phyloP scores from a whole-genome alignment of 1,140 invertebrate species.

The Drosophila trapezifrons region DNA sequence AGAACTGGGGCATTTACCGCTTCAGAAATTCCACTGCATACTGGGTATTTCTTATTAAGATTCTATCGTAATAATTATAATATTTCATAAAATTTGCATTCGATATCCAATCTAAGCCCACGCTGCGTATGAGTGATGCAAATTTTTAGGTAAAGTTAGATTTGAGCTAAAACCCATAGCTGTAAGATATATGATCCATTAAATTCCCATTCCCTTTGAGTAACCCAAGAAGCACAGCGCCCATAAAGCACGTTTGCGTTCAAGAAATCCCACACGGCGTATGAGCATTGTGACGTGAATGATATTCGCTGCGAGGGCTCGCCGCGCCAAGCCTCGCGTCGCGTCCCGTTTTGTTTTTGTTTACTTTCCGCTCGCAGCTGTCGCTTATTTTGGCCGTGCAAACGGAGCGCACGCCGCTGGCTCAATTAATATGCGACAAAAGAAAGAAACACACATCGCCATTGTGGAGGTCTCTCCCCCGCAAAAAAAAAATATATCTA shows the following conservation, averaged over 20 bases:
- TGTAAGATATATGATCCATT: constrained; percentile 2
- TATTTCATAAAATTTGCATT: neutral
- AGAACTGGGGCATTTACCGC: too few species aligned
- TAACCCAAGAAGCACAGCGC: neutral
- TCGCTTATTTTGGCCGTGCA: constrained; percentile 50
- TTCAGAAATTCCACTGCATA: too few species aligned
- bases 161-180: neutral
- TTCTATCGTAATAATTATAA: neutral
- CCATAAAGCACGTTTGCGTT: neutral
- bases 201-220: neutral
- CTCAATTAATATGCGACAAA: constrained; percentile 64
- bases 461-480: constrained; percentile 35
- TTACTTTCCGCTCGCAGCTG: constrained; percentile 45
- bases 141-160: too few species aligned
- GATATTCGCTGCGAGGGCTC: constrained; percentile 7
- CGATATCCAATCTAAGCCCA: neutral
- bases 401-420: constrained; percentile 58
- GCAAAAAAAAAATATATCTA: constrained; percentile 5
- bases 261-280: constrained; percentile 11
- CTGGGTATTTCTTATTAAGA: neutral
- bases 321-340: neutral
- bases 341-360: constrained; percentile 38
- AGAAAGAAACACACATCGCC: constrained; percentile 44
- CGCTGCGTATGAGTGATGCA: constrained; percentile 2
- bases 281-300: constrained; percentile 23